phyloP scores from a whole-genome alignment of 2,888 invertebrate species.

The Oscheius sp. region DNA sequence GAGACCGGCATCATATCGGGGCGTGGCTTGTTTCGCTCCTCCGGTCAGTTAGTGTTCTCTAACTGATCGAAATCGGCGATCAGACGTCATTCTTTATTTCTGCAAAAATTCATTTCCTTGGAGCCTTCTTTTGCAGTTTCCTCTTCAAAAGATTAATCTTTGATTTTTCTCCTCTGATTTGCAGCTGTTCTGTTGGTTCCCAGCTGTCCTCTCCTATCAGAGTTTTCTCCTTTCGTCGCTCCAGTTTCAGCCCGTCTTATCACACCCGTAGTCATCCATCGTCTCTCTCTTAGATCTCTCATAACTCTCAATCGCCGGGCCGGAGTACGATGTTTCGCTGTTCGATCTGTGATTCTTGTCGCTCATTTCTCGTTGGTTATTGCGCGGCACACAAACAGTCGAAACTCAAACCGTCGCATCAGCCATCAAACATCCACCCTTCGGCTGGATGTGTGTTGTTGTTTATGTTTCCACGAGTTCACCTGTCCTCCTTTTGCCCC shows the following conservation, averaged over 20 bases:
- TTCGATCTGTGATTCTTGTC: conserved; percentile 23
- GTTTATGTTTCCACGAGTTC: not conserved
- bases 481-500: not conserved
- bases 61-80: conserved; percentile 25
- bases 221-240: not conserved
- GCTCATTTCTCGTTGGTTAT: conserved; percentile 19
- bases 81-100: conserved; percentile 24
- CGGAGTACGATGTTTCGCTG: conserved; percentile 17
- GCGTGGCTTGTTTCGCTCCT: not conserved
- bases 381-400: conserved; percentile 16
- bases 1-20: conserved; percentile 27
- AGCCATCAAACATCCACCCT: conserved; percentile 19
- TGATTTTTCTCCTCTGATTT: too few relatives aligned
- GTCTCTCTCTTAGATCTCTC: not conserved
- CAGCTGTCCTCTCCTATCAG: not conserved
- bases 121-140: not conserved
- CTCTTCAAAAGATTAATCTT: not conserved
- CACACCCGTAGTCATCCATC: not conserved
- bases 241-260: not conserved
- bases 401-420: conserved; percentile 17
- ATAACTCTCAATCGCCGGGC: not conserved
- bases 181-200: not conserved
- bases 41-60: not conserved
- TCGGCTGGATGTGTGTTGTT: not conserved
- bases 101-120: not conserved